Conservation (phyloP, 2,113 vertebrate genomes). For the Fukomys damarensis region DNA sequence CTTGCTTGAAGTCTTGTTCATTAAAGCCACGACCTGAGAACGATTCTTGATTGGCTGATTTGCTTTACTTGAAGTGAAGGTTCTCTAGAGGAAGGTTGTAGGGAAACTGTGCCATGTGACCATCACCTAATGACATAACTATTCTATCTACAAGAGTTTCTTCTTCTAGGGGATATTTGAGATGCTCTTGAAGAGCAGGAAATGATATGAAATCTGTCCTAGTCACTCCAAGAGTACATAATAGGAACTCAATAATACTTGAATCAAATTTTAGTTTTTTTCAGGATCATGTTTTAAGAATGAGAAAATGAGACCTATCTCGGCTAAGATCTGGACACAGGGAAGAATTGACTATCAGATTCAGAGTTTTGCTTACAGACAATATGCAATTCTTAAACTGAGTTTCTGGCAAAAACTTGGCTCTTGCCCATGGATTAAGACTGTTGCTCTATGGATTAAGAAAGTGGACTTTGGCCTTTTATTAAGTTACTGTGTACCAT, state of each 20-base stretch:
- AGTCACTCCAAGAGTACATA: background rate
- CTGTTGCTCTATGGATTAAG: too few relatives aligned
- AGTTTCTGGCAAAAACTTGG: background rate
- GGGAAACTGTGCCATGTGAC: background rate
- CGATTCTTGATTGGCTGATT: background rate
- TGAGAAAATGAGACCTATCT: conserved; percentile 19
- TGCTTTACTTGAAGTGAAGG: background rate
- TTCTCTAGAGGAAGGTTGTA: background rate
- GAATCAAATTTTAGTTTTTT: conserved; percentile 5
- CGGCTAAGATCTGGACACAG: background rate
- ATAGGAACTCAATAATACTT: background rate
- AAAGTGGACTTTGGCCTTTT: background rate
- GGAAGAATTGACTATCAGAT: background rate
- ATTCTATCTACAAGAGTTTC: background rate
- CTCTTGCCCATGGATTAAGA: background rate
- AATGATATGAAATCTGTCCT: background rate
- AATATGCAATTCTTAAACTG: background rate
- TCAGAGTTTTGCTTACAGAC: background rate
- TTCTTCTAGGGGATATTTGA: background rate
- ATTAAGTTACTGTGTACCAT: background rate
- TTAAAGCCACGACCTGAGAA: background rate
- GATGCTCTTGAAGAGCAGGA: background rate
- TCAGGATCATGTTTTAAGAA: background rate
- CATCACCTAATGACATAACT: background rate
- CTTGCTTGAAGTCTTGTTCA: background rate